Base-by-base conservation (phyloP, 2,113 vertebrate genomes). In the Progne subis region DNA sequence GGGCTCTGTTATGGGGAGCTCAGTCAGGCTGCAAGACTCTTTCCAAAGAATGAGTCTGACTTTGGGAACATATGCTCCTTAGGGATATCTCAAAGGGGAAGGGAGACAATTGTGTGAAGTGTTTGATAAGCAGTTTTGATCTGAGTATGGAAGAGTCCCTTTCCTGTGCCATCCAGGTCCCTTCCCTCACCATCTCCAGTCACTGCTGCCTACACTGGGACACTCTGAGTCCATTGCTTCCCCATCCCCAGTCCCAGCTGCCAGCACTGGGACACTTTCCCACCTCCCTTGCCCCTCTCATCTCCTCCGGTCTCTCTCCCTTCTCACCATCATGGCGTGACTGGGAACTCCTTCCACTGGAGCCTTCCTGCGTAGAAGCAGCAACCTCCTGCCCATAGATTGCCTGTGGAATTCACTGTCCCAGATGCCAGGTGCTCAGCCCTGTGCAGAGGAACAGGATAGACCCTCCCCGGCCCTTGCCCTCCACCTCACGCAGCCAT, bases 401-500 rank as follows among this genome's bases (percentile, higher is more conserved):
- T 4, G 41, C 69, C 37, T 14, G 28, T n/a, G 31, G 8, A 77
- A n/a, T 34, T 55, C 64, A 61, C 77, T n/a, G 60, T 47, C 63
- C 74, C 61, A n/a, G 15, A 23, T 6, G 47, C 76, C 3, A 0
- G n/a, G 37, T 6, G 1, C 85, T 72, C 67, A 52, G 82, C 16
- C 12, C 49, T 6, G 11, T 0, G 0, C 21, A 13, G 18, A 55
- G n/a, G 7, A 55, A 31, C 72, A 25, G 50, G 28, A 20, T 2
- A 3, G 61, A 71, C 26, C 82, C 61, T 87, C 59, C 81, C 64
- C 43, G 14, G n/a, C 49, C 84, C 43, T 31, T 4, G n/a, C 83
- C 77, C 19, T 4, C 60, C 68, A n/a, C 39, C 63, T 68, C 75
- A 1, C 0, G 0, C 21, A 0, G 46, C 59, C 59, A 9, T 3